These are phyloP conservation scores for Harpagoxenus sublaevis DNA, from an alignment of 2,888 invertebrate genomes.

Conservation along the genomic window DNA sequence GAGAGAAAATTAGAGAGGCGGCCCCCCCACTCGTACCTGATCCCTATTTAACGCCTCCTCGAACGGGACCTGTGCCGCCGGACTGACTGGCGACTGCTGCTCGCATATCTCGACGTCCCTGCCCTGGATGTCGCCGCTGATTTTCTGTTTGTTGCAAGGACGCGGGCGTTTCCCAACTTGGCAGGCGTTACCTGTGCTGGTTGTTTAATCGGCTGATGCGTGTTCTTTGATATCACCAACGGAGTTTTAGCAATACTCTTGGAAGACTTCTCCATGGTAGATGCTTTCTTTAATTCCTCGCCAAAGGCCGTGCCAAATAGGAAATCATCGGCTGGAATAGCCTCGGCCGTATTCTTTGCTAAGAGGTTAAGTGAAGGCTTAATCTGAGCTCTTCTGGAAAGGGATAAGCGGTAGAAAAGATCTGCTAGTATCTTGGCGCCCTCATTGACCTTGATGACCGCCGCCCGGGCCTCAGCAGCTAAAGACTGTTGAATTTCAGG, in stretches of 20 bases:
- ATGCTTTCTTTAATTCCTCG: slow-evolving; percentile 63
- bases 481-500: not conserved
- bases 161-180: slow-evolving; percentile 19
- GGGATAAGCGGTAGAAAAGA: not conserved
- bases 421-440: not conserved
- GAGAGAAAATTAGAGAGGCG: not conserved
- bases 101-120: not conserved
- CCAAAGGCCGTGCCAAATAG: slow-evolving; percentile 63
- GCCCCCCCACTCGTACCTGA: not conserved
- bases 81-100: not conserved
- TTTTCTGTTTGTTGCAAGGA: not conserved
- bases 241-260: slow-evolving; percentile 28
- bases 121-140: not conserved
- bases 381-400: not conserved
- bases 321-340: slow-evolving; percentile 44
- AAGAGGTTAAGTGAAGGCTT: not conserved
- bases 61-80: not conserved
- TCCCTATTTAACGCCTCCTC: not conserved
- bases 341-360: not conserved
- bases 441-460: not conserved
- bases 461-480: not conserved
- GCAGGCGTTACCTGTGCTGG: slow-evolving; percentile 55
- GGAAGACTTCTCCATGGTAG: slow-evolving; percentile 61
- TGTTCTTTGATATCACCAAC: slow-evolving; percentile 32
- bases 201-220: slow-evolving; percentile 14